These are phyloP conservation scores for Drosophila recens DNA, from an alignment of 2,888 invertebrate genomes.

Conservation along the genomic window DNA sequence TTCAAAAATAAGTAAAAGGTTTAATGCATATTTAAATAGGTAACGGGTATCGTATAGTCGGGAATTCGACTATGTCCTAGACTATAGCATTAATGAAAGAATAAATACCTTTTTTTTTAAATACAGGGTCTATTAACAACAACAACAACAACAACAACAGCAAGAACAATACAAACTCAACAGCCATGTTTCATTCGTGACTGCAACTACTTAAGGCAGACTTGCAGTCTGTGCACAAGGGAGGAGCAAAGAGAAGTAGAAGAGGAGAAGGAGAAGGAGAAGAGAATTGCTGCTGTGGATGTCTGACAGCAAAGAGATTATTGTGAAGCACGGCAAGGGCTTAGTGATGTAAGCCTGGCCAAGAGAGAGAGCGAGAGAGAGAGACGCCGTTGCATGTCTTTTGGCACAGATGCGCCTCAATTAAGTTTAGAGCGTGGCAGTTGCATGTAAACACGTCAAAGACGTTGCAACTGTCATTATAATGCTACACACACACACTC, in stretches of 20 bases:
- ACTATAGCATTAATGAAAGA: too few species aligned
- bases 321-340: slow-evolving; percentile 56
- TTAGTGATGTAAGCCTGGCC: slow-evolving; percentile 64
- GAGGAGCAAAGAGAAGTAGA: not conserved
- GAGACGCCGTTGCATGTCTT: slow-evolving; percentile 14
- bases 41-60: too few species aligned
- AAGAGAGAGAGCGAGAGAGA: not conserved
- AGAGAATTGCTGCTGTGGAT: slow-evolving; percentile 20
- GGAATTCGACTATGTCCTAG: too few species aligned
- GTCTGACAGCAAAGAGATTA: slow-evolving; percentile 59
- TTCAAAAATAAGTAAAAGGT: too few species aligned
- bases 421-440: slow-evolving; percentile 47
- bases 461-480: slow-evolving; percentile 51
- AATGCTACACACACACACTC: not conserved
- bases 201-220: slow-evolving; percentile 49
- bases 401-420: slow-evolving; percentile 47
- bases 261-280: not conserved
- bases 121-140: slow-evolving; percentile 15
- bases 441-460: slow-evolving; percentile 47
- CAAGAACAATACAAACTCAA: slow-evolving; percentile 7
- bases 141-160: slow-evolving; percentile 25
- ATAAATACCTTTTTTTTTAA: not conserved
- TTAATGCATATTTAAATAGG: too few species aligned
- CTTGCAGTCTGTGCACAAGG: slow-evolving; percentile 4
- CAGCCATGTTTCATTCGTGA: slow-evolving; percentile 47